Evolutionary conservation across 2,113 vertebrate species (phyloP).

Genomic region (Elaphurus davidianus): DNA sequence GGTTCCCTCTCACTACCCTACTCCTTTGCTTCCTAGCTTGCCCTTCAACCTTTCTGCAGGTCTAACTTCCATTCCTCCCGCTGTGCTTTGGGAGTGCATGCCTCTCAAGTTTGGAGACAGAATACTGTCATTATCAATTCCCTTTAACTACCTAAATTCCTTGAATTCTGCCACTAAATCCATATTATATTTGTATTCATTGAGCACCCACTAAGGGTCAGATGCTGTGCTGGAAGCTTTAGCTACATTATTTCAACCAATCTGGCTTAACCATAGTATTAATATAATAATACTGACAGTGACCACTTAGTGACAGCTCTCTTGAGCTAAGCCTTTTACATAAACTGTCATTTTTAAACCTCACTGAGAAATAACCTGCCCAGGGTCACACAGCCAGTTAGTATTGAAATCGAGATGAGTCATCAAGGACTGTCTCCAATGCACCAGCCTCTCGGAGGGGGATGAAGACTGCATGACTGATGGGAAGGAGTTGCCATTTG

Average conservation of each 20-base stretch:
- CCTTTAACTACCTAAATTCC: background rate
- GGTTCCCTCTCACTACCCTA: background rate
- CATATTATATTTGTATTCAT: fast-evolving
- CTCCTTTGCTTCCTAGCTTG: background rate
- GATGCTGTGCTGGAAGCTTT: background rate
- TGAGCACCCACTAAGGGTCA: background rate
- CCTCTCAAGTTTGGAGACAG: background rate
- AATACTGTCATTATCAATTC: background rate
- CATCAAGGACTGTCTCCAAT: background rate
- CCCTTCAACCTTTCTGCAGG: background rate
- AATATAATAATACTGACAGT: background rate
- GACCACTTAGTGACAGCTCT: background rate
- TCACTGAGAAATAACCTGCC: background rate
- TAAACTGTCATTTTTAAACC: background rate
- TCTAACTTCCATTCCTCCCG: background rate
- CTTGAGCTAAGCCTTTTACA: background rate
- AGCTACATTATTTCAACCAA: background rate
- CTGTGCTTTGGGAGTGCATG: background rate
- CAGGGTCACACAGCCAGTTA: background rate
- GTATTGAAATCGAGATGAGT: background rate
- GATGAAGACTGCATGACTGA: background rate
- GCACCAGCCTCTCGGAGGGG: background rate
- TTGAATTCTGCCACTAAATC: background rate
- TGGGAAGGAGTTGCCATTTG: background rate
- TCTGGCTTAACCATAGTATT: background rate